A percentile compares a stretch with the other conserved stretches of the same genome.
phyloP scores from a whole-genome alignment of 2,888 invertebrate genomes.

The Corbicula japonica region DNA sequence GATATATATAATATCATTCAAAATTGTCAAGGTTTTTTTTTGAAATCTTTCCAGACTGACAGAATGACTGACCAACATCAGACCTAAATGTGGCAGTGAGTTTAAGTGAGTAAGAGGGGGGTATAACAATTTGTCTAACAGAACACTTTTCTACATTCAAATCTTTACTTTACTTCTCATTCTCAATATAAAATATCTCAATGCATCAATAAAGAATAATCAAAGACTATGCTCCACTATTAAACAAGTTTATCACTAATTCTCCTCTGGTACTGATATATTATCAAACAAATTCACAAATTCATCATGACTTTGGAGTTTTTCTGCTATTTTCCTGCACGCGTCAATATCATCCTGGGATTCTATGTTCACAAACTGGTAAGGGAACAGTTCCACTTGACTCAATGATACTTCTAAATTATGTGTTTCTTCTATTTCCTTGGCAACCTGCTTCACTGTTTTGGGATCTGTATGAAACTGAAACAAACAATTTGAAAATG shows the following conservation, averaged over 20 bases:
- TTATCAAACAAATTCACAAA: conserved; percentile 51
- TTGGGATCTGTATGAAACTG: conserved; percentile 60
- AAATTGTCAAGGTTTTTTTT: too few relatives aligned
- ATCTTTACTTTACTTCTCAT: too few relatives aligned
- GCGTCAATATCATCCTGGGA: conserved; percentile 22
- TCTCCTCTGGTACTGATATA: conserved; percentile 44
- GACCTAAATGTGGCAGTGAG: too few relatives aligned
- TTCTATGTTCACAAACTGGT: conserved; percentile 23
- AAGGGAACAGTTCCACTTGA: conserved; percentile 47
- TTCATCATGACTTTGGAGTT: conserved; percentile 28
- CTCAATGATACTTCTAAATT: conserved; percentile 38
- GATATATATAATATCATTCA: too few relatives aligned
- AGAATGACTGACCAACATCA: too few relatives aligned
- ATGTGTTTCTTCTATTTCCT: conserved; percentile 42
- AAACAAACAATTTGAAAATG: not conserved
- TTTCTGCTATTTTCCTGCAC: conserved; percentile 26
- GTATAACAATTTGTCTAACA: too few relatives aligned
- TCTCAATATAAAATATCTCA: too few relatives aligned
- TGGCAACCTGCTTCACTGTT: conserved; percentile 11
- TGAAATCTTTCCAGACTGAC: too few relatives aligned
- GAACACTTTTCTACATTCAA: too few relatives aligned
- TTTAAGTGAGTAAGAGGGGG: too few relatives aligned
- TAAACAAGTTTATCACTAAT: not conserved
- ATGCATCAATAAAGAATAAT: not conserved
- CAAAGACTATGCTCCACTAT: not conserved